phyloP scores from a whole-genome alignment of 2,113 vertebrate species.

The Eublepharis macularius region DNA sequence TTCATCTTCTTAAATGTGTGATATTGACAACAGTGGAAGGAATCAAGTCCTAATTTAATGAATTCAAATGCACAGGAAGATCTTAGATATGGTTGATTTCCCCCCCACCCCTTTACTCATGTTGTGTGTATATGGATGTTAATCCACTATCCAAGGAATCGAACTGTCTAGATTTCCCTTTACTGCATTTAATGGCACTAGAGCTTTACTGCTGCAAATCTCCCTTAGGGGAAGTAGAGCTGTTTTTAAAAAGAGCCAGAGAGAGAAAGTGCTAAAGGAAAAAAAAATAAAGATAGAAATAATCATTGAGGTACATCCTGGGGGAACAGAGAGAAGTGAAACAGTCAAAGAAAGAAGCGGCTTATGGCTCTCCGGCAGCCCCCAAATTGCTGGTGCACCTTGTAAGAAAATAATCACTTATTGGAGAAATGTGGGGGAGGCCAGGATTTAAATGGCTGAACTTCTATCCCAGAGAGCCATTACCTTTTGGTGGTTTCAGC shows the following conservation, averaged over 20 bases:
- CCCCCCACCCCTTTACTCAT: slow-evolving; percentile 36
- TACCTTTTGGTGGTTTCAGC: slow-evolving; percentile 56
- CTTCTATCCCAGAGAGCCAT: slow-evolving; percentile 55
- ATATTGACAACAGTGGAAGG: not conserved
- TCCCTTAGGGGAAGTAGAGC: slow-evolving; percentile 38
- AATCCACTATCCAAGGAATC: slow-evolving; percentile 54
- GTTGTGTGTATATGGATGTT: slow-evolving; percentile 11
- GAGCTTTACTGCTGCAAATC: slow-evolving; percentile 41
- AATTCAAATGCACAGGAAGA: slow-evolving; percentile 18
- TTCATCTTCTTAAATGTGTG: not conserved
- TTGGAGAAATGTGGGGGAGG: slow-evolving; percentile 40
- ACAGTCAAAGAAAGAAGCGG: slow-evolving; percentile 66
- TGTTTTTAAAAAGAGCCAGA: slow-evolving; percentile 43
- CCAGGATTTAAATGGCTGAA: slow-evolving; percentile 72
- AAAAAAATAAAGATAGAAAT: slow-evolving; percentile 73
- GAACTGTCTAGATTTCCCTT: slow-evolving; percentile 59
- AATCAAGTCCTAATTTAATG: slow-evolving; percentile 59
- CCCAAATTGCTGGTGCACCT: slow-evolving; percentile 64
- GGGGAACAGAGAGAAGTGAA: slow-evolving; percentile 65
- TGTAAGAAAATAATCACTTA: slow-evolving; percentile 68
- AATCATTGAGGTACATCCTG: slow-evolving; percentile 69
- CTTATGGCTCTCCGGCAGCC: slow-evolving; percentile 49
- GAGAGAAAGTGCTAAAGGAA: slow-evolving; percentile 42
- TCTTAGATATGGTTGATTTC: slow-evolving; percentile 9
- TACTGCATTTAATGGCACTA: slow-evolving; percentile 56